Conservation (phyloP, 2,797 vertebrate genomes). For the Darevskia nairensis region DNA sequence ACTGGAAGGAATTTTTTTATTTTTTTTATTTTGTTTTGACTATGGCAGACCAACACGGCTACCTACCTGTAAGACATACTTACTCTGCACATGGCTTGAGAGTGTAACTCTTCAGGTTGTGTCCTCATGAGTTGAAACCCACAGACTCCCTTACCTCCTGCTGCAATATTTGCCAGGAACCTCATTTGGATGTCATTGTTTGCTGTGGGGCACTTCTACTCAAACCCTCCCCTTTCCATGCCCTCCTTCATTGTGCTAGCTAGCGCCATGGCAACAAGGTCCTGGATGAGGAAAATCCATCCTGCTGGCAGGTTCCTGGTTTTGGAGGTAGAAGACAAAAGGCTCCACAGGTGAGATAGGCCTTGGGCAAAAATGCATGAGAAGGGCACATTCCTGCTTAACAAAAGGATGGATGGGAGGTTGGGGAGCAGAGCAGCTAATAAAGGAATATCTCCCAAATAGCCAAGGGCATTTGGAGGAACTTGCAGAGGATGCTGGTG, state of each 20-base stretch:
- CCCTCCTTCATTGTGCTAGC: conserved; percentile 9
- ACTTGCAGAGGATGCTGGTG: background rate
- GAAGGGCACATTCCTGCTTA: conserved; percentile 34
- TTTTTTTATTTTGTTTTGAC: no score
- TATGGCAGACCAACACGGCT: no score
- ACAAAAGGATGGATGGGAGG: background rate
- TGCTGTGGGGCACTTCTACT: conserved; percentile 1
- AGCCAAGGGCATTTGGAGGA: background rate
- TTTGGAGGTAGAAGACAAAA: conserved; percentile 24
- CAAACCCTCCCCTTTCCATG: conserved; percentile 1
- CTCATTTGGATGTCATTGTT: background rate
- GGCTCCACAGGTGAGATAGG: conserved; percentile 14
- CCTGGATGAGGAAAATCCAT: conserved; percentile 4
- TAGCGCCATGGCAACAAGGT: conserved; percentile 13
- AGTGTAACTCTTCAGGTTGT: no score
- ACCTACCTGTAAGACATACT: no score
- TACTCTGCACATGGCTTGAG: no score
- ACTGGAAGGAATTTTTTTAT: no score
- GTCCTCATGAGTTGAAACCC: no score
- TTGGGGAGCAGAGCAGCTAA: background rate
- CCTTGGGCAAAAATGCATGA: background rate
- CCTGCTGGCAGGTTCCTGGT: background rate
- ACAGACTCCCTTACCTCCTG: background rate
- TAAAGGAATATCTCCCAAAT: background rate
- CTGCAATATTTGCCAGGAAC: background rate